phyloP scores from a whole-genome alignment of 2,888 invertebrate genomes.

The Callosobruchus maculatus region DNA sequence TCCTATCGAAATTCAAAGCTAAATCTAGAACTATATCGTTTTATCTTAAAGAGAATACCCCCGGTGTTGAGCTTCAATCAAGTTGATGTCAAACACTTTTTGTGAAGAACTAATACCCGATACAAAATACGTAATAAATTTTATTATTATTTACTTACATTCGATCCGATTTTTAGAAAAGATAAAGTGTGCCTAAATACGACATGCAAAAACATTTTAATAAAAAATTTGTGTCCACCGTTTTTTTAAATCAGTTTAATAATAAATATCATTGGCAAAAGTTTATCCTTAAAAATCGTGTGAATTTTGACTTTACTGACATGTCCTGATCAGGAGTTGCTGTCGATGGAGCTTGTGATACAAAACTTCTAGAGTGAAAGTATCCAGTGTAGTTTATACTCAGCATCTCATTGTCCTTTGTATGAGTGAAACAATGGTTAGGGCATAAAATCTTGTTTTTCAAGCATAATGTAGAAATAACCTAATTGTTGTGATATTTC shows the following conservation, averaged over 20 bases:
- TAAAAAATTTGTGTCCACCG: conserved; percentile 29
- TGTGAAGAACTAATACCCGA: not conserved
- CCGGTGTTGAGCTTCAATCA: not conserved
- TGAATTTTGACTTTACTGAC: conserved; percentile 26
- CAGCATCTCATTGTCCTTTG: too few relatives aligned
- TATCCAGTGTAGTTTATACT: too few relatives aligned
- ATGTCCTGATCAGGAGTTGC: not conserved
- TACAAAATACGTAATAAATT: not conserved
- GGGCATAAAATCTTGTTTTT: too few relatives aligned
- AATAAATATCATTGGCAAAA: conserved; percentile 33
- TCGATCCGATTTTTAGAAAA: conserved; percentile 39
- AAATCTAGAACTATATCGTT: too few relatives aligned
- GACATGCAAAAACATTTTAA: conserved; percentile 39
- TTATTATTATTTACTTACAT: conserved; percentile 15
- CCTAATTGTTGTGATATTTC: too few relatives aligned
- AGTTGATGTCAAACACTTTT: not conserved
- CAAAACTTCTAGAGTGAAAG: too few relatives aligned
- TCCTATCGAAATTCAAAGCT: not conserved
- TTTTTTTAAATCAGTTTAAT: conserved; percentile 30
- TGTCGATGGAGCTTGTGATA: too few relatives aligned
- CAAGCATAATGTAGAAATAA: too few relatives aligned
- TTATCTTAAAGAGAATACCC: too few relatives aligned
- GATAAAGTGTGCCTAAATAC: conserved; percentile 40
- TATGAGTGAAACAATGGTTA: too few relatives aligned
- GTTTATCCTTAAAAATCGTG: conserved; percentile 33